phyloP scores from a whole-genome alignment of 1,140 invertebrate genomes.

The Drosophila pruinosa region DNA sequence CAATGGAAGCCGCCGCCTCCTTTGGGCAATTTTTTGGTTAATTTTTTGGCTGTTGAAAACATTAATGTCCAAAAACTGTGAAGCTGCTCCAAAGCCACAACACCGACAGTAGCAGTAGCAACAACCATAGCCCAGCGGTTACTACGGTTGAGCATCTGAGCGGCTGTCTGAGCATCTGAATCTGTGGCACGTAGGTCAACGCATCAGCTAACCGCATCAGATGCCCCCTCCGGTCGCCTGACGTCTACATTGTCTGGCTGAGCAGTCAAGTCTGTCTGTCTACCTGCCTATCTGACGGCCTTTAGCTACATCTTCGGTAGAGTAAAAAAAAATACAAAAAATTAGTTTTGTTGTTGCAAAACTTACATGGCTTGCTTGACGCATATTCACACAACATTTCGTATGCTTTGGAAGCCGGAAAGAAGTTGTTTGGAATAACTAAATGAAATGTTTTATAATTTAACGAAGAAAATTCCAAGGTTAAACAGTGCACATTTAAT shows the following conservation, averaged over 20 bases:
- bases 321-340: conserved; percentile 51
- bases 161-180: conserved; percentile 63
- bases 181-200: conserved; percentile 75
- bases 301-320: conserved; percentile 53
- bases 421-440: not conserved
- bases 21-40: conserved; percentile 33
- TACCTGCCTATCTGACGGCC: conserved; percentile 51
- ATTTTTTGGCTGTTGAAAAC: conserved; percentile 24
- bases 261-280: conserved; percentile 14
- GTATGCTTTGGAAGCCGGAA: not conserved
- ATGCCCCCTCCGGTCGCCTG: conserved; percentile 1
- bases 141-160: conserved; percentile 45
- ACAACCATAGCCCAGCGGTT: conserved; percentile 41
- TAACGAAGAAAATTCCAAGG: not conserved
- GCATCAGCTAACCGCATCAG: conserved; percentile 54
- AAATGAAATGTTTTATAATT: not conserved
- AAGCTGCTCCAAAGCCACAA: conserved; percentile 51
- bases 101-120: conserved; percentile 11
- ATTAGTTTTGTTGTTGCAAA: conserved; percentile 58
- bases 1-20: conserved; percentile 57
- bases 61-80: conserved; percentile 67
- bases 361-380: conserved; percentile 54
- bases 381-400: conserved; percentile 63
- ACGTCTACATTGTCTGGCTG: conserved; percentile 13
- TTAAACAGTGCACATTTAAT: not conserved